phyloP scores from a whole-genome alignment of 2,797 vertebrate species.

The Staurois parvus region DNA sequence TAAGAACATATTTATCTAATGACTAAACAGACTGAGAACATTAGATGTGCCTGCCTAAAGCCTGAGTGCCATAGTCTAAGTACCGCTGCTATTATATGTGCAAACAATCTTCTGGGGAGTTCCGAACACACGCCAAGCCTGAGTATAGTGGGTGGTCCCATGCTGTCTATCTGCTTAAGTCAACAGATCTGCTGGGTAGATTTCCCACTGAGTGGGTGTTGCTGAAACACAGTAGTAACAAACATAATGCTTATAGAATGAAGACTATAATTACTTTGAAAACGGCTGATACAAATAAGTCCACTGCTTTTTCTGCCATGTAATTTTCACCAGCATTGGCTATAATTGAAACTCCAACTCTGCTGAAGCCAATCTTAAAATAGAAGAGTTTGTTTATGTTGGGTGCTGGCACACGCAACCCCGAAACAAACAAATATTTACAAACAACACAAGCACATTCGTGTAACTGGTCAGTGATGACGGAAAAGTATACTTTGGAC shows the following conservation, averaged over 20 bases:
- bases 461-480: no score
- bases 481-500: no score
- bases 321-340: conserved; percentile 21
- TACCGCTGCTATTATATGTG: neutral
- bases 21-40: no score
- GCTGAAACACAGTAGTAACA: conserved; percentile 25
- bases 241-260: conserved; percentile 18
- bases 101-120: neutral
- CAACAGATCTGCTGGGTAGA: conserved; percentile 15
- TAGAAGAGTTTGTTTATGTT: conserved; percentile 31
- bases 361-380: conserved; percentile 23
- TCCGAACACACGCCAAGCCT: neutral
- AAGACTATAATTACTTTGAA: conserved; percentile 44
- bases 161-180: conserved; percentile 5
- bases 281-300: conserved; percentile 29
- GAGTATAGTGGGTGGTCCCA: conserved; percentile 24
- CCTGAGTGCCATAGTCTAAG: neutral
- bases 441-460: conserved; percentile 28
- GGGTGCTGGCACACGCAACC: conserved; percentile 1
- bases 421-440: conserved; percentile 30
- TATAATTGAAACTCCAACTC: conserved; percentile 46
- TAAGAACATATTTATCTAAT: no score
- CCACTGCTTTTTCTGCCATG: conserved; percentile 22
- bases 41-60: neutral
- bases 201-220: conserved; percentile 43